Evolutionary conservation across 2,888 invertebrate species (phyloP), one percentile per base, ranked within the genome.

Genomic region (Phaedon cochleariae): DNA sequence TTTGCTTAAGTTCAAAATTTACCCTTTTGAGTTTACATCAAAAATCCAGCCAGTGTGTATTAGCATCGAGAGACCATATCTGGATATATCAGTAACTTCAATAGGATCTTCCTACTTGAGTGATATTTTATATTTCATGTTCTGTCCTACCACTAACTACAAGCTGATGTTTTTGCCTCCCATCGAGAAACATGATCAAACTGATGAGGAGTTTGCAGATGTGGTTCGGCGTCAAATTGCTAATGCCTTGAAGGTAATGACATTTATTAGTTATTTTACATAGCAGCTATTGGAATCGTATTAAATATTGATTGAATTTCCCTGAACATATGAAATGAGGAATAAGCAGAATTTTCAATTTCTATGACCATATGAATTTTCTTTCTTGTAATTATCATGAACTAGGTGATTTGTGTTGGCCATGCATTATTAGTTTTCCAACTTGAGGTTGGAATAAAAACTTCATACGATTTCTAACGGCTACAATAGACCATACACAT

Each of bases 111-210:
- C 84, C 15, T 84, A 85, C 74, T 89, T 89, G 87, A 84, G 85
- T 57, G 92, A 93, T 81, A 85, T 90, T 49, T 85, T 92, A 69
- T 91, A 89, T 87, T 90, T 89, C 83, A 86, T 93, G 77, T 89
- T 90, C 83, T 86, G 89, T 10, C 92, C 92, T 1, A 85, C 86
- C 74, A 91, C 92, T 0, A 84, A 88, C 73, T 91, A 87, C 83
- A 87, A 85, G 49, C 76, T 92, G 61, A 85, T 84, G 78, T 87
- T 87, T 81, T 84, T 89, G 79, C 85, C 87, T 0, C 73, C 85
- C 0, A 49, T 85, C 57, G 86, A 86, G 79, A 82, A 85, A 54
- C 85, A 84, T 31, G 86, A 83, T 29, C 87, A 89, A 62, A 83
- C 84, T 10, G 86, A 86, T 54, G 84, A 82, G 0, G 86, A 86